These are phyloP conservation scores for Eubasilissa regina DNA, from an alignment of 1,140 invertebrate species.

Conservation along the genomic window DNA sequence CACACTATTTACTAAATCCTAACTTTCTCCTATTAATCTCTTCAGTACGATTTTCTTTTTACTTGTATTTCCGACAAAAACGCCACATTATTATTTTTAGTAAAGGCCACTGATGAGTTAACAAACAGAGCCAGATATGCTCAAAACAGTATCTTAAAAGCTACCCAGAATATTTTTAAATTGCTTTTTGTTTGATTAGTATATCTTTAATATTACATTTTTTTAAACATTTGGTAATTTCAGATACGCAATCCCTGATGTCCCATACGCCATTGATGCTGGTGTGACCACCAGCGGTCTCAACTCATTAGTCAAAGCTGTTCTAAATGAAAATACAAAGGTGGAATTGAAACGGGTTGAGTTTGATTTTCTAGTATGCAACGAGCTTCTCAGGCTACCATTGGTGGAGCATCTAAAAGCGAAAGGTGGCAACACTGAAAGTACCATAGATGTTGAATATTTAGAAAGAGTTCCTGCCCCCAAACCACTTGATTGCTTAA, in stretches of 20 bases:
- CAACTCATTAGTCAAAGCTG: slow-evolving; percentile 86
- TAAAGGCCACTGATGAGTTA: no score
- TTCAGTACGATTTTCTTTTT: no score
- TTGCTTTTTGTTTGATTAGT: no score
- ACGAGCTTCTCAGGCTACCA: slow-evolving; percentile 82
- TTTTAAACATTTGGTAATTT: slow-evolving; percentile 62
- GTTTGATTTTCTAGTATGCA: slow-evolving; percentile 92
- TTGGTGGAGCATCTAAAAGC: slow-evolving; percentile 82
- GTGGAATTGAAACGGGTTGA: slow-evolving; percentile 74
- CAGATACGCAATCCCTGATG: slow-evolving; percentile 91
- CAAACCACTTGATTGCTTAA: slow-evolving; percentile 89
- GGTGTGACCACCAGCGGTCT: slow-evolving; percentile 80
- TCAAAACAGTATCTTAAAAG: no score
- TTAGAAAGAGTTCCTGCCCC: slow-evolving; percentile 90
- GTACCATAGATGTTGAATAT: slow-evolving; percentile 91
- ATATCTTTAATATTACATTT: no score
- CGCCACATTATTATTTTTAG: no score
- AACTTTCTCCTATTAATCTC: no score
- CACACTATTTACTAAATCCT: no score
- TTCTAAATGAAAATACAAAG: slow-evolving; percentile 79
- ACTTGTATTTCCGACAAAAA: no score
- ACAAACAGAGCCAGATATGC: no score
- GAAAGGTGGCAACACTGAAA: slow-evolving; percentile 80
- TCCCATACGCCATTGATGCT: slow-evolving; percentile 85
- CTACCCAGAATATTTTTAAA: no score